Percentiles rank a stretch among this genome's conserved stretches.
Conservation (phyloP, 2,113 vertebrate species). For the Carettochelys insculpta region DNA sequence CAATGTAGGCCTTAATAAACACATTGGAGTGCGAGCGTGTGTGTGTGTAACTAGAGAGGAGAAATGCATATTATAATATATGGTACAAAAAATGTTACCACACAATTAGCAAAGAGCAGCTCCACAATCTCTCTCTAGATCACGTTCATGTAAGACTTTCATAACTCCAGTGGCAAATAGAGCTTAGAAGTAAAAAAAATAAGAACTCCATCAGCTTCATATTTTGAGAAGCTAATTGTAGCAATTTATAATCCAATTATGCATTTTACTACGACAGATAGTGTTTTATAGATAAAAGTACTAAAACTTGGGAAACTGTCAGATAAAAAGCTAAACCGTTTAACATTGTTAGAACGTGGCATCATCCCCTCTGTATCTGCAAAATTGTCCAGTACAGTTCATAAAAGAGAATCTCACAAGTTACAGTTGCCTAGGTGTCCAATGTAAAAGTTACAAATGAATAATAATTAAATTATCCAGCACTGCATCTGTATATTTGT, state of each 20-base stretch:
- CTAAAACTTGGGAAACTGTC: neutral
- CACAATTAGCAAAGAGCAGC: too few species aligned
- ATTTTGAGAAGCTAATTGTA: neutral
- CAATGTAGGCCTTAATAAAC: neutral
- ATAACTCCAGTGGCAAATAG: neutral
- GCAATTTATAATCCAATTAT: neutral
- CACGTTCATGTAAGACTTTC: neutral
- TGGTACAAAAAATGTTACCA: too few species aligned
- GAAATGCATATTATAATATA: too few species aligned
- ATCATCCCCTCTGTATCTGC: neutral
- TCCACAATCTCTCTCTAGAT: too few species aligned
- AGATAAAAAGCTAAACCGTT: neutral
- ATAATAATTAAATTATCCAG: neutral
- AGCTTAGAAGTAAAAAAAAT: neutral
- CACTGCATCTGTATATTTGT: neutral
- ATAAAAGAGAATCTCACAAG: neutral
- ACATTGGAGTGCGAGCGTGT: too few species aligned
- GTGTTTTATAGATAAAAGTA: neutral
- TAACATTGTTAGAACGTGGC: neutral
- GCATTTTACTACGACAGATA: neutral
- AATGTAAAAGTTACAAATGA: neutral
- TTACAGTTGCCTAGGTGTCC: neutral
- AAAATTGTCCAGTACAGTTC: neutral
- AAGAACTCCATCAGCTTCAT: neutral
- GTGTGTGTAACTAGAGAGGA: too few species aligned